Evolutionary conservation across 2,888 invertebrate species (phyloP).

Genomic region (Tipula confusa): DNA sequence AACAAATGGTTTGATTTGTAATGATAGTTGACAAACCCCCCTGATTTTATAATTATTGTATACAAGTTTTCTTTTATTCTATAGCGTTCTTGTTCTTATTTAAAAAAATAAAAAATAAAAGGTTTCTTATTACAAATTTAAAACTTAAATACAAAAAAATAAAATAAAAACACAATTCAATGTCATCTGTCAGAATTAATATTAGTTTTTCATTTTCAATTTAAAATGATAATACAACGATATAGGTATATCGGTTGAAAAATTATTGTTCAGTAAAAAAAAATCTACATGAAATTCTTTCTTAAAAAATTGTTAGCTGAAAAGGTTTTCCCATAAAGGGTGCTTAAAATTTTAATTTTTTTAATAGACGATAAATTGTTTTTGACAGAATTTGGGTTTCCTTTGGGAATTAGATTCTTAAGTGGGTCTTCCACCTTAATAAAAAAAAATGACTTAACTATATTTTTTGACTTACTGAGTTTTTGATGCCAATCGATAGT

Average conservation of each 20-base stretch:
- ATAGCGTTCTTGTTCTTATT: neutral
- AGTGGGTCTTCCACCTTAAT: no score
- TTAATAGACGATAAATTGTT: no score
- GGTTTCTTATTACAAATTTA: neutral
- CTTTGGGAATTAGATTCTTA: no score
- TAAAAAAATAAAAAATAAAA: neutral
- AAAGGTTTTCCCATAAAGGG: no score
- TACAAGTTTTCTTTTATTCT: neutral
- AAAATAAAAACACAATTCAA: no score
- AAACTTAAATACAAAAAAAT: neutral
- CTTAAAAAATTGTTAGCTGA: no score
- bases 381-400: no score
- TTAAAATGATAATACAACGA: neutral
- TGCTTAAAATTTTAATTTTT: no score
- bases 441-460: no score
- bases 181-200: constrained; percentile 25
- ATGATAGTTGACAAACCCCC: constrained; percentile 14
- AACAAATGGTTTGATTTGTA: neutral
- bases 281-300: neutral
- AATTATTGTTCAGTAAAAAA: neutral
- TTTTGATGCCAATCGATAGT: no score
- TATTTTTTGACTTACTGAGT: no score
- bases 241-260: neutral
- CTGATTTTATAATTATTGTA: neutral
- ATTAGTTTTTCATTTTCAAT: constrained; percentile 3